These are phyloP conservation scores for Camponotus vicinus DNA, from an alignment of 1,140 invertebrate genomes.

Conservation along the genomic window DNA sequence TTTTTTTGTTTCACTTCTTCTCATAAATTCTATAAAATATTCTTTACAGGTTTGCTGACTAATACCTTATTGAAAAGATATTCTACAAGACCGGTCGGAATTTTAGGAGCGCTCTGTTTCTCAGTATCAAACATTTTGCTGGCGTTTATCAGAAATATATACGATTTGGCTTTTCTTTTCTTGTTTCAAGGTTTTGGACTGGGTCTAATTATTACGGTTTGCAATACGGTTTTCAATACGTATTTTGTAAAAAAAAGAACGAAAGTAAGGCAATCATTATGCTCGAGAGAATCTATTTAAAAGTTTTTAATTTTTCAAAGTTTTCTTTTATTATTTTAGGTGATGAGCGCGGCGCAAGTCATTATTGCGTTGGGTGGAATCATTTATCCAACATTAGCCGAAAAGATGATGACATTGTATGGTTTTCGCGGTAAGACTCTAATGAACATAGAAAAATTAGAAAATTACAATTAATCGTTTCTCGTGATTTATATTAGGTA, in stretches of 20 bases:
- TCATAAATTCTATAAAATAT: neutral
- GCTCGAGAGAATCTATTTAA: neutral
- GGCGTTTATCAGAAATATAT: constrained; percentile 79
- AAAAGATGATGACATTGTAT: constrained; percentile 80
- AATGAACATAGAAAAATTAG: neutral
- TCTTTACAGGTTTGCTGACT: constrained; percentile 79
- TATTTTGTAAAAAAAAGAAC: constrained; percentile 84
- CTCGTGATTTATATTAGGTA: constrained; percentile 72
- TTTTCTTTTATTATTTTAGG: constrained; percentile 68
- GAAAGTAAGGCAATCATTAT: constrained; percentile 73
- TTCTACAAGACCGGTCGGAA: constrained; percentile 78
- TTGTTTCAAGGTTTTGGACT: constrained; percentile 82
- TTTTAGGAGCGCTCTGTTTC: constrained; percentile 80
- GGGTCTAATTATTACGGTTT: constrained; percentile 82
- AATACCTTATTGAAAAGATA: constrained; percentile 81
- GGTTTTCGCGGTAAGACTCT: constrained; percentile 81
- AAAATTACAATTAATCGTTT: neutral
- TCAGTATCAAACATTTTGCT: constrained; percentile 77
- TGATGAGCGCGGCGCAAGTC: constrained; percentile 83
- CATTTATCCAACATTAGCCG: constrained; percentile 81
- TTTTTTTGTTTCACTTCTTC: neutral
- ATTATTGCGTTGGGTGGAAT: constrained; percentile 82
- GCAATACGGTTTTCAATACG: constrained; percentile 84
- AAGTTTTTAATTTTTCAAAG: constrained; percentile 21
- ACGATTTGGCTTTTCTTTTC: constrained; percentile 79